Evolutionary conservation across 2,797 vertebrate genomes (phyloP), one percentile per base, ranked within the genome.

Genomic region (Semaprochilodus insignis): DNA sequence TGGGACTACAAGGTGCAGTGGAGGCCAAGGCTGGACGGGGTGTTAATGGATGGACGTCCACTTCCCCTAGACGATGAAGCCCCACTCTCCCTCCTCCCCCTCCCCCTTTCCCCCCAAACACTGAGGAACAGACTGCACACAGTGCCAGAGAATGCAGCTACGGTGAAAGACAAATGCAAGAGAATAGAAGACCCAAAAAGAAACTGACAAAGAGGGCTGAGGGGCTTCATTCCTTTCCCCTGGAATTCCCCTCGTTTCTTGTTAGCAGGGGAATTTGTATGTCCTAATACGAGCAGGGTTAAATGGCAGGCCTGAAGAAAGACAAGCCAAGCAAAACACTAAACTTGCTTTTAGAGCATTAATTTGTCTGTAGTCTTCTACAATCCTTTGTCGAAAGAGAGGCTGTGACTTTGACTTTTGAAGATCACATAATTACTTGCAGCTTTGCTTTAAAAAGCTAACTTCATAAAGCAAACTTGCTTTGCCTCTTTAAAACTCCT

Each of bases 41-140:
- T 63, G 80, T 23, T 86, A 87, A 87, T 79, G 23, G 87, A 88
- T 83, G 75, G 72, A 80, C 63, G 48, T 81, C 81, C 55, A 83
- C 82, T 84, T 81, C 83, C 76, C 36, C 4, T 71, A 74, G 70
- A 78, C 40, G 59, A 76, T 44, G 51, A 85, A 82, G 63, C 27
- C 3, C 70, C 31, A 74, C 76, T 63, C 71, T 2, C 14, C 67
- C 75, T 27, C 80, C 66, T 59, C 70, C 3, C 11, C 75, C 40
- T 77, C 66, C 66, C 65, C 4, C 13, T 52, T 81, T 62, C 54
- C 52, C 72, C 62, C 31, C 81, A 65, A 74, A 27, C 69, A 84
- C 76, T 78, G 55, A 73, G 71, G 65, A 74, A 71, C 80, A 82
- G 80, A 55, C 84, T 81, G 75, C 80, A 74, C 63, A 84, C 72